phyloP scores from a whole-genome alignment of 1,140 invertebrate species.

The Stegodyphus dumicola region DNA sequence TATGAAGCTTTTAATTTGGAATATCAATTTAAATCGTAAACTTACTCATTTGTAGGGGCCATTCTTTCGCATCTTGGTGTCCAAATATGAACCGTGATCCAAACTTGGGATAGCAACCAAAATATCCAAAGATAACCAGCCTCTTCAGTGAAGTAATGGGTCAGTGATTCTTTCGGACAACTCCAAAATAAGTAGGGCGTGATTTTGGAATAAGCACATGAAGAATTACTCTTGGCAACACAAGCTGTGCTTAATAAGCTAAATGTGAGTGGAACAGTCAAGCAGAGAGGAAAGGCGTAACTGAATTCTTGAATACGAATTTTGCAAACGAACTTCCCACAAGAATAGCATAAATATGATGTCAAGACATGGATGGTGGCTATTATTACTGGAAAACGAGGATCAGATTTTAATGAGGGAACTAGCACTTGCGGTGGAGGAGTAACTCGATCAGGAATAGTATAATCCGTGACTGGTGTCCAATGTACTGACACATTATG shows the following conservation, averaged over 20 bases:
- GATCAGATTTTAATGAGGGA: neutral
- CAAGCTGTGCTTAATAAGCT: conserved; percentile 81
- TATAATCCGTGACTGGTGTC: neutral
- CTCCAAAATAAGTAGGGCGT: conserved; percentile 91
- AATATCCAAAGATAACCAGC: conserved; percentile 30
- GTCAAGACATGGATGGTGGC: conserved; percentile 83
- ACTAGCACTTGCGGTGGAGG: neutral
- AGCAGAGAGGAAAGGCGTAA: conserved; percentile 92
- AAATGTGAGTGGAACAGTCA: conserved; percentile 88
- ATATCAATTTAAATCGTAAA: neutral
- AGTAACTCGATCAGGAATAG: neutral
- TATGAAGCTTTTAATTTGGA: too few relatives aligned
- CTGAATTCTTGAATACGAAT: conserved; percentile 96
- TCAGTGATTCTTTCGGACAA: conserved; percentile 76
- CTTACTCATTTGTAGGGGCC: conserved; percentile 89
- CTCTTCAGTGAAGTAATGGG: neutral
- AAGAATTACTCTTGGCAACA: conserved; percentile 85
- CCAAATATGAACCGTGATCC: conserved; percentile 97
- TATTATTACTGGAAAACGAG: conserved; percentile 76
- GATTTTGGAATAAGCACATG: conserved; percentile 84
- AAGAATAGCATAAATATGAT: conserved; percentile 88
- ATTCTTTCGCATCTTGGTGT: conserved; percentile 96
- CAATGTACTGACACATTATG: conserved; percentile 4
- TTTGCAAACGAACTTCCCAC: conserved; percentile 95
- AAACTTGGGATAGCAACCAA: conserved; percentile 94